These are phyloP conservation scores for Hylyphantes graminicola DNA, from an alignment of 1,140 invertebrate species.

Conservation along the genomic window DNA sequence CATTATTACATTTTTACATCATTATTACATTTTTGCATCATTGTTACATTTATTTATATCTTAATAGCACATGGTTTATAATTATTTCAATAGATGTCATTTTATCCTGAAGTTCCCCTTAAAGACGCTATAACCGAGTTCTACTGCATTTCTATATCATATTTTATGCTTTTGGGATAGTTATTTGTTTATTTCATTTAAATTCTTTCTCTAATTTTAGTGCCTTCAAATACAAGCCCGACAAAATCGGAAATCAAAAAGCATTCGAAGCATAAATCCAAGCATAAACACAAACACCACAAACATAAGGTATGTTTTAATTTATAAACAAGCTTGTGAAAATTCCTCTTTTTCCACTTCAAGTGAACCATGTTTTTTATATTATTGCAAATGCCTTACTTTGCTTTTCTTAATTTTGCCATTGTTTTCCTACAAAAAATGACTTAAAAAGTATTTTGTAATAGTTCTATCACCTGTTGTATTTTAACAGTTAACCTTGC, in stretches of 20 bases:
- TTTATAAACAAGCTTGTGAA: background rate
- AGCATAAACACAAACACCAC: constrained; percentile 50
- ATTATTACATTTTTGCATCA: too few relatives aligned
- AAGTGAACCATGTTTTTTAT: background rate
- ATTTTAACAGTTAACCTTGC: background rate
- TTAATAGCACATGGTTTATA: too few relatives aligned
- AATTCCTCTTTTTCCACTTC: background rate
- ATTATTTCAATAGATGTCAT: too few relatives aligned
- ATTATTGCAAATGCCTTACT: background rate
- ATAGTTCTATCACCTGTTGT: background rate
- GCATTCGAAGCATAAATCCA: constrained; percentile 30
- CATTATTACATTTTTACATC: too few relatives aligned
- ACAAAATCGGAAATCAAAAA: constrained; percentile 7
- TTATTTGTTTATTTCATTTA: background rate
- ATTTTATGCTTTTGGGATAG: background rate
- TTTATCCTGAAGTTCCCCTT: too few relatives aligned
- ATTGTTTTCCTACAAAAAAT: background rate
- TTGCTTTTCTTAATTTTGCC: background rate
- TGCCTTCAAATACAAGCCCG: background rate
- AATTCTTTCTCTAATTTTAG: constrained; percentile 6
- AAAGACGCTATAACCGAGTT: too few relatives aligned
- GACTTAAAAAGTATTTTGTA: background rate
- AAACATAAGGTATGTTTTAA: constrained; percentile 24
- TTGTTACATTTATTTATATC: too few relatives aligned
- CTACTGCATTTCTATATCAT: background rate